A percentile compares a stretch with the other conserved stretches of the same genome.
These are phyloP conservation scores for Patiria pectinifera DNA, from an alignment of 53 echinoderm and acorn worm genomes.

Conservation along the genomic window DNA sequence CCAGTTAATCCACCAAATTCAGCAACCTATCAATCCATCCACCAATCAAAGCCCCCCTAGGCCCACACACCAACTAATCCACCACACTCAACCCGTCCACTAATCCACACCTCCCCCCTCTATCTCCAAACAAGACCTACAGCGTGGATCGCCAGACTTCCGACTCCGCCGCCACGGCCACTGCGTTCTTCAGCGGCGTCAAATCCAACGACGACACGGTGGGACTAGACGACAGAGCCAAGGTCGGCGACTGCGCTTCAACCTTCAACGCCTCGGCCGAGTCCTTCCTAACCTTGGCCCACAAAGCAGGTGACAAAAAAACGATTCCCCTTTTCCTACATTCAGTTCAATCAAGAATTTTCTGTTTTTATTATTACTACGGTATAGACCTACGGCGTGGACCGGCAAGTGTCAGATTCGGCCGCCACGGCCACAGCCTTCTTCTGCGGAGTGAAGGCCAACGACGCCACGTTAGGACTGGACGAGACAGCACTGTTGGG, in stretches of 20 bases:
- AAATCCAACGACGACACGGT: slow-evolving; percentile 80
- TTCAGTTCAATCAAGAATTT: neutral
- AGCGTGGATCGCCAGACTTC: slow-evolving; percentile 81
- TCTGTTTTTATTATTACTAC: neutral
- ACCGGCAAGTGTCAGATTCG: slow-evolving; percentile 77
- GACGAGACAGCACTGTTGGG: slow-evolving; percentile 60
- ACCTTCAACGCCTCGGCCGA: slow-evolving; percentile 66
- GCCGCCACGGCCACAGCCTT: slow-evolving; percentile 83
- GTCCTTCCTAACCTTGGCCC: slow-evolving; percentile 69
- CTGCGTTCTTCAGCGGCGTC: slow-evolving; percentile 83
- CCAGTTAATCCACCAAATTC: neutral
- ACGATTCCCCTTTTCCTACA: neutral
- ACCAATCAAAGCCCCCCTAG: neutral
- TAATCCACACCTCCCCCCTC: neutral
- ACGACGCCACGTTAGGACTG: slow-evolving; percentile 73
- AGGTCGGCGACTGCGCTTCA: slow-evolving; percentile 63
- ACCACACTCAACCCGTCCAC: neutral
- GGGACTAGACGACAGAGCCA: slow-evolving; percentile 69
- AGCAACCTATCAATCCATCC: neutral
- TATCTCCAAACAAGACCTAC: slow-evolving; percentile 69
- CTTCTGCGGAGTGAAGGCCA: slow-evolving; percentile 81
- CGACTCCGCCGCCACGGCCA: slow-evolving; percentile 88
- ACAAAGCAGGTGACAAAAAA: slow-evolving; percentile 68
- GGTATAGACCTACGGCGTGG: slow-evolving; percentile 75
- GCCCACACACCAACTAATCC: neutral